Evolutionary conservation across 2,113 vertebrate genomes (phyloP).

Genomic region (Eulemur rufifrons): DNA sequence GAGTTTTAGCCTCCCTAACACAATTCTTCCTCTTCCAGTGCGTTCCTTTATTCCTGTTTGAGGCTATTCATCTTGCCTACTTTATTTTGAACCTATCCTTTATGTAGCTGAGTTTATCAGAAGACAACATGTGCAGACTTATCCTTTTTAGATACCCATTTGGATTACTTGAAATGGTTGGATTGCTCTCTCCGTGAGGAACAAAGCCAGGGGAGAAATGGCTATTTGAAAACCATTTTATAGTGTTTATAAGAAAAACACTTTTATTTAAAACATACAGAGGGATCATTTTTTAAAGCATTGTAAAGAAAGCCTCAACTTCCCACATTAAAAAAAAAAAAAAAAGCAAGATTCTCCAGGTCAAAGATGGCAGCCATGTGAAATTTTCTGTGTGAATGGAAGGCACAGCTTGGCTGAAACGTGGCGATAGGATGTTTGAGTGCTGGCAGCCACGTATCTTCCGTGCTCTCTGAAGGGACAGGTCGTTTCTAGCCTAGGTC

Average conservation of each 20-base stretch:
- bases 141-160: not conserved
- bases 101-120: constrained; percentile 11
- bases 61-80: not conserved
- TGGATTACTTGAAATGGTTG: not conserved
- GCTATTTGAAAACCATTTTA: not conserved
- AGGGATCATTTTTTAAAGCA: constrained; percentile 4
- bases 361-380: not conserved
- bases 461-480: constrained; percentile 40
- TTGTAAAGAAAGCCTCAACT: constrained; percentile 11
- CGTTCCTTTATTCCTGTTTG: not conserved
- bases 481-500: constrained; percentile 48
- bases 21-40: not conserved
- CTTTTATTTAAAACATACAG: constrained; percentile 8
- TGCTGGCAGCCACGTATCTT: not conserved
- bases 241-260: not conserved
- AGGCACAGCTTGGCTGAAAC: not conserved
- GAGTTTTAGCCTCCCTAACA: not conserved
- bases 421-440: not conserved
- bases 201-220: not conserved
- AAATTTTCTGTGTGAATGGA: not conserved
- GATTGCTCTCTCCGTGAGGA: constrained; percentile 18
- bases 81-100: constrained; percentile 29
- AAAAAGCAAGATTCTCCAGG: not conserved
- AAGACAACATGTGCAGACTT: not conserved
- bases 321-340: not conserved